Conservation (phyloP, 1,140 invertebrate genomes). For the Drosophila sproati region DNA sequence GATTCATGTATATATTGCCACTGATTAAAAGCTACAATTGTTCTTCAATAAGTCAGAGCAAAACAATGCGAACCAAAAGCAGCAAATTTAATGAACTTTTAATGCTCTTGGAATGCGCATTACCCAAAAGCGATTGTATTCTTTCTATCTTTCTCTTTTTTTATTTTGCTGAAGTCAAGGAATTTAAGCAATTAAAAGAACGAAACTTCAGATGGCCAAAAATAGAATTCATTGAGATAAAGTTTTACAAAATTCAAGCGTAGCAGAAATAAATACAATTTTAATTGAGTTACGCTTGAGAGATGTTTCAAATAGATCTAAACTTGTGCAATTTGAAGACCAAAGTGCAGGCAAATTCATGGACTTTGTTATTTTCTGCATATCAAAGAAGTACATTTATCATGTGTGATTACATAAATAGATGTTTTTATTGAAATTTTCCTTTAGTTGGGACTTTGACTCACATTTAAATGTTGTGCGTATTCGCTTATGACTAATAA, state of each 20-base stretch:
- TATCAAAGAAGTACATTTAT: background rate
- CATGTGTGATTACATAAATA: background rate
- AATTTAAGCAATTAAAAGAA: conserved; percentile 34
- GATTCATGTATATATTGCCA: conserved; percentile 45
- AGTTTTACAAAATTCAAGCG: background rate
- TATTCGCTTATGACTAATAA: conserved; percentile 35
- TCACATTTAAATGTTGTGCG: conserved; percentile 20
- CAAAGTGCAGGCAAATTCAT: too few species aligned
- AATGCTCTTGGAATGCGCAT: conserved; percentile 33
- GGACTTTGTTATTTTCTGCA: background rate
- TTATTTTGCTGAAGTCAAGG: conserved; percentile 18
- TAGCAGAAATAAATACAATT: background rate
- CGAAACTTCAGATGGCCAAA: conserved; percentile 1
- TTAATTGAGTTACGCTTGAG: too few species aligned
- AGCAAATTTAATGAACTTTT: conserved; percentile 51
- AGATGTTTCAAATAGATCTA: background rate
- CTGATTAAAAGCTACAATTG: conserved; percentile 71
- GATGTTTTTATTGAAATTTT: background rate
- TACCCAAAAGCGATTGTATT: conserved; percentile 13
- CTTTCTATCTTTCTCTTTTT: background rate
- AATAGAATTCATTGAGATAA: conserved; percentile 8
- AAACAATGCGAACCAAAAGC: conserved; percentile 10
- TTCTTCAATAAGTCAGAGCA: conserved; percentile 56
- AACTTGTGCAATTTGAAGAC: too few species aligned
- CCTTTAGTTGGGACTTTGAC: conserved; percentile 14